Conservation (phyloP, 2,113 vertebrate species). For the Procavia capensis region DNA sequence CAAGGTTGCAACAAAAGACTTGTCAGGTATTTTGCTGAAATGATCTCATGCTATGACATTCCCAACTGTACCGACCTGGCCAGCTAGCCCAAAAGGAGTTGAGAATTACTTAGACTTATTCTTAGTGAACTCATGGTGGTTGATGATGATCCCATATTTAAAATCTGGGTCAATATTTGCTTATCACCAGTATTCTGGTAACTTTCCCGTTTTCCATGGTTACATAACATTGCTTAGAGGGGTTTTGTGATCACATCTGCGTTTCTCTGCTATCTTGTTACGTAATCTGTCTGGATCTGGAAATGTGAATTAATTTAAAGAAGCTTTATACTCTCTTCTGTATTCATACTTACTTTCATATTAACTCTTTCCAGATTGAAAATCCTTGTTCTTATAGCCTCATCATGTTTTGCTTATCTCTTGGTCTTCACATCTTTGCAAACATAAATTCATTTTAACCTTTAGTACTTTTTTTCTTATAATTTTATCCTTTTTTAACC, state of each 20-base stretch:
- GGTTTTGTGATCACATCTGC: not conserved
- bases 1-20: not conserved
- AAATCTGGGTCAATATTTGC: not conserved
- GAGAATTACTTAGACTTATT: not conserved
- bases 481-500: not conserved
- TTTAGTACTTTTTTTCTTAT: not conserved
- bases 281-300: slow-evolving; percentile 39
- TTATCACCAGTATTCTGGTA: not conserved
- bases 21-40: slow-evolving; percentile 56
- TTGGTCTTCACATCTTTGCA: not conserved
- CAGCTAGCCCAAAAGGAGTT: not conserved
- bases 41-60: slow-evolving; percentile 14
- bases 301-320: slow-evolving; percentile 6
- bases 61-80: slow-evolving; percentile 31
- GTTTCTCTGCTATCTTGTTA: not conserved
- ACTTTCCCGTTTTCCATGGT: not conserved
- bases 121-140: not conserved
- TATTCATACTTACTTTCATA: slow-evolving; percentile 10
- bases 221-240: not conserved
- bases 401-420: not conserved
- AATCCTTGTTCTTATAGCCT: not conserved
- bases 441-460: not conserved
- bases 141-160: not conserved
- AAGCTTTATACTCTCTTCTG: not conserved
- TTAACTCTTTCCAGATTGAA: slow-evolving; percentile 6